Evolutionary conservation across 2,888 invertebrate species (phyloP).

Genomic region (Ametastegia equiseti): DNA sequence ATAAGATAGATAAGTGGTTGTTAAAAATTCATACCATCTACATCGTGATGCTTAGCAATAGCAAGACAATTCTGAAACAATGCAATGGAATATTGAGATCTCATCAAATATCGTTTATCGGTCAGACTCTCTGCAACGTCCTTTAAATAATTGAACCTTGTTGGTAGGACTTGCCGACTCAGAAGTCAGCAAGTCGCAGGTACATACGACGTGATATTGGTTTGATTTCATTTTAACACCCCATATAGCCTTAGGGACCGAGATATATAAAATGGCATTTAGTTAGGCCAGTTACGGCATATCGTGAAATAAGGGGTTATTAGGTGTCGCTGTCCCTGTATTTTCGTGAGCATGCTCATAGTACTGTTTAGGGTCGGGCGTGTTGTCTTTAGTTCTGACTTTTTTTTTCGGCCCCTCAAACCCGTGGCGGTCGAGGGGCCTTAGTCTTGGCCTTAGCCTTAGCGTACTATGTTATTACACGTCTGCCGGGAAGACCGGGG

Average conservation of each 20-base stretch:
- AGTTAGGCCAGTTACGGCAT: constrained; percentile 72
- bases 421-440: constrained; percentile 50
- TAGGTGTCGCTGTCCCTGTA: constrained; percentile 73
- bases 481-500: constrained; percentile 66
- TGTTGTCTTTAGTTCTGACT: constrained; percentile 67
- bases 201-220: neutral
- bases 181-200: neutral
- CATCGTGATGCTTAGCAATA: too few relatives aligned
- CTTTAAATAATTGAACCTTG: neutral
- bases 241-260: constrained; percentile 22
- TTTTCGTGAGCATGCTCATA: constrained; percentile 62
- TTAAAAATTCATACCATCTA: too few relatives aligned
- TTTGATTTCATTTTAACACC: constrained; percentile 36
- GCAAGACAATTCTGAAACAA: too few relatives aligned
- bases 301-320: constrained; percentile 72
- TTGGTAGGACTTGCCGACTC: neutral
- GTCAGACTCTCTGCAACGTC: neutral
- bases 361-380: constrained; percentile 64
- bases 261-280: constrained; percentile 62
- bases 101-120: neutral
- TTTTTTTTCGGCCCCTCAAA: constrained; percentile 69
- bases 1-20: too few relatives aligned
- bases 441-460: constrained; percentile 49
- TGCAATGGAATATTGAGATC: too few relatives aligned
- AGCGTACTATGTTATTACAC: constrained; percentile 72